A percentile compares a stretch with the other conserved stretches of the same genome.
Conservation (phyloP, 2,113 vertebrate genomes). For the zebrafish (Danio rerio) region DNA sequence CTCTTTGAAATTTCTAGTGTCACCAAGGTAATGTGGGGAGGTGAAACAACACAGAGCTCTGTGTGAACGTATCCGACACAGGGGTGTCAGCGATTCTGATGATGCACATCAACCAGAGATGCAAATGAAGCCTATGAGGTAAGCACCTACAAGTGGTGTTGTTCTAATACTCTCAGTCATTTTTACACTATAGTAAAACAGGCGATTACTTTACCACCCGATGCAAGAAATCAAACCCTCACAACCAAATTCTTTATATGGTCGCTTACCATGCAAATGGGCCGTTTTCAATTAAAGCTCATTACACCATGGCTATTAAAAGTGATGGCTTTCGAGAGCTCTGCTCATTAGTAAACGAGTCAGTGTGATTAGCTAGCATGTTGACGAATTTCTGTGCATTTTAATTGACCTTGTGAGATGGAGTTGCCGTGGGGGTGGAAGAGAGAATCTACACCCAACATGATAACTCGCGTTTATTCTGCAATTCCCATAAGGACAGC, state of each 20-base stretch:
- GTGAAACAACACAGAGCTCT: constrained; percentile 15
- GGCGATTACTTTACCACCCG: not conserved
- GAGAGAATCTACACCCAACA: constrained; percentile 39
- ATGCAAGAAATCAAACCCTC: constrained; percentile 37
- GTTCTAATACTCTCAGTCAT: not conserved
- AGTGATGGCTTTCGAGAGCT: constrained; percentile 66
- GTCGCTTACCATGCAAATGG: constrained; percentile 67
- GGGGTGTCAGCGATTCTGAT: constrained; percentile 8
- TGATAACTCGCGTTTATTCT: constrained; percentile 48
- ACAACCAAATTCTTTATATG: constrained; percentile 63
- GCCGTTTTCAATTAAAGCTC: constrained; percentile 71
- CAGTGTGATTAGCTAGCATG: constrained; percentile 60
- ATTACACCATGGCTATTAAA: constrained; percentile 75
- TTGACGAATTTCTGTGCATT: constrained; percentile 61
- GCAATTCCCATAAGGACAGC: not conserved
- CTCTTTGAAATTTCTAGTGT: constrained; percentile 70
- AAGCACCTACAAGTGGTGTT: not conserved
- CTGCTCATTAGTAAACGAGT: constrained; percentile 64
- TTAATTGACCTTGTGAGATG: constrained; percentile 60
- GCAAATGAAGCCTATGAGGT: not conserved
- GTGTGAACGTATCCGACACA: constrained; percentile 26
- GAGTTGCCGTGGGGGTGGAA: constrained; percentile 27
- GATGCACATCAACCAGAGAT: constrained; percentile 6
- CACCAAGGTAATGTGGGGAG: constrained; percentile 63
- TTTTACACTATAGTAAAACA: not conserved